Base-by-base conservation (phyloP, 2,888 invertebrate species). In the Tyria jacobaeae region DNA sequence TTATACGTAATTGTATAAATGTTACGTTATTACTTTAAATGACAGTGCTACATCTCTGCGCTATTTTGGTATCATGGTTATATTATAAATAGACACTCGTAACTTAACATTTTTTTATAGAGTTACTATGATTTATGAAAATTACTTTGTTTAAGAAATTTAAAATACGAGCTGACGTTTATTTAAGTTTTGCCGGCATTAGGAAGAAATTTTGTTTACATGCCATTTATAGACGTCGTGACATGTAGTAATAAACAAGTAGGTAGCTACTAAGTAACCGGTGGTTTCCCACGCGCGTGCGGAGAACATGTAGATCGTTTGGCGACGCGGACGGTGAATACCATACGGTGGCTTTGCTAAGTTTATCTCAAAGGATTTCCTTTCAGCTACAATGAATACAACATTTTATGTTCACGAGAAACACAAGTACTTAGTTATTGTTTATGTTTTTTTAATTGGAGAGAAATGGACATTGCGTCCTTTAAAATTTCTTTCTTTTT, bases 221-320 rank as follows among this genome's bases (percentile, higher is more conserved):
- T 47, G 24, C 31, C 15, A 27, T 48, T 15, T 25, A 7, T 21
- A 34, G 17, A 50, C 44, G 21, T 50, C 50, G 50, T 31, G 17
- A 24, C 24, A 27, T 17, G 31, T 27, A 34, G 37, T 27, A 37
- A 10, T 49, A 6, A 31, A n/a, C 14, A 10, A 27, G 31, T 66
- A 62, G 57, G 75, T 65, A 71, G 68, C 71, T 62, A 57, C 63
- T 66, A 64, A 71, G 60, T 85, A 84, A 84, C 84, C 80, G 84
- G 68, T 37, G 57, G 71, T 77, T 83, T 81, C 86, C 86, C 86
- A 87, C 87, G 84, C 69, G 68, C 69, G 68, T 76, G 77, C 73
- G 58, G 70, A 68, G 73, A 76, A 79, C 83, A 83, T 83, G 83
- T 83, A 84, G 83, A 85, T 84, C 79, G 69, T 44, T 47, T 37